Conservation (phyloP, 2,888 invertebrate species). For the Drosophila buzzatii region DNA sequence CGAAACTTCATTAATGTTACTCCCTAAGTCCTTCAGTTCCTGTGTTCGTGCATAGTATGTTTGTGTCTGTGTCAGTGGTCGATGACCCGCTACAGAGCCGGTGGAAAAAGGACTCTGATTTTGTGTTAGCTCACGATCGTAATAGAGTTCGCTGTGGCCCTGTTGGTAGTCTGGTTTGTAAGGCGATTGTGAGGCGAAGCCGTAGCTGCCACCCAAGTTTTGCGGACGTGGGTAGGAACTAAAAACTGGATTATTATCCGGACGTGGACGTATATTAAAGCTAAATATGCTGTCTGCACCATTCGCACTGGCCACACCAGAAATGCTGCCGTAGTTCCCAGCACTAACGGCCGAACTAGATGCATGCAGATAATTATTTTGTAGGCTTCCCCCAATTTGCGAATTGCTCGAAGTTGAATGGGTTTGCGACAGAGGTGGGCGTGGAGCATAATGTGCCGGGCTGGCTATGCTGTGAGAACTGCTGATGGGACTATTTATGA, state of each 20-base stretch:
- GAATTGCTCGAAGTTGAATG: slow-evolving; percentile 54
- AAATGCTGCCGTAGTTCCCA: slow-evolving; percentile 80
- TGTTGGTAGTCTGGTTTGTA: slow-evolving; percentile 61
- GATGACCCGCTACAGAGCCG: slow-evolving; percentile 17
- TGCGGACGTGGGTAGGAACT: slow-evolving; percentile 57
- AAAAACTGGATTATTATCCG: slow-evolving; percentile 57
- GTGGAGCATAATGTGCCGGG: slow-evolving; percentile 38
- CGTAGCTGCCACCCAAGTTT: slow-evolving; percentile 51
- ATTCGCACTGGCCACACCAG: slow-evolving; percentile 78
- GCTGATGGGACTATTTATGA: slow-evolving; percentile 64
- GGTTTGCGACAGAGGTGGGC: slow-evolving; percentile 40
- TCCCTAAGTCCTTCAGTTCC: slow-evolving; percentile 55
- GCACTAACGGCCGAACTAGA: slow-evolving; percentile 78
- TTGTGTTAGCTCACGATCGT: slow-evolving; percentile 66
- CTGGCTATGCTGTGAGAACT: slow-evolving; percentile 24
- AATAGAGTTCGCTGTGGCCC: slow-evolving; percentile 60
- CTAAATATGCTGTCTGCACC: slow-evolving; percentile 83
- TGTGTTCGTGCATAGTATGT: slow-evolving; percentile 57
- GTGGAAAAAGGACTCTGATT: slow-evolving; percentile 72
- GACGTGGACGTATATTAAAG: slow-evolving; percentile 82
- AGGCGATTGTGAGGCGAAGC: slow-evolving; percentile 48
- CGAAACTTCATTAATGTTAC: slow-evolving; percentile 25
- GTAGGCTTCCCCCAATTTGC: slow-evolving; percentile 42
- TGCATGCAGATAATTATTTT: slow-evolving; percentile 71
- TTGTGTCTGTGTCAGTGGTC: slow-evolving; percentile 48